Base-by-base conservation (phyloP, 1,140 invertebrate genomes). In the Meloidogyne hapla region DNA sequence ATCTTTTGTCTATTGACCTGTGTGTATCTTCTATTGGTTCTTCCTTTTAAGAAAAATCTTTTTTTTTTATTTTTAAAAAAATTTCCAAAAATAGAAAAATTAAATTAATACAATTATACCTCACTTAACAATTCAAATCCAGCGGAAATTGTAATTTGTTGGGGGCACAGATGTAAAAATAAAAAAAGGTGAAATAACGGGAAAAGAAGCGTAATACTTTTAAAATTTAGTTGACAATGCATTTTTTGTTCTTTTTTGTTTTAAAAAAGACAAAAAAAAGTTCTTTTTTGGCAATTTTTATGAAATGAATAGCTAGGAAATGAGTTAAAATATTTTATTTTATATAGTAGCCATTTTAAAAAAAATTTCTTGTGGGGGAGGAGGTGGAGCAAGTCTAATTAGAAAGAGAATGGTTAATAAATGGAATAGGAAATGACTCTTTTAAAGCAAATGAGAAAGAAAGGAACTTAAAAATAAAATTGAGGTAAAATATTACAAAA, bases 1-100 rank as follows among this genome's bases (percentile, higher is more conserved):
- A 67, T 21, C 65, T n/a, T 67, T 67, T 67, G 65, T 67, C 65
- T 38, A 56, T 56, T 56, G 18, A 56, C 18, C 48, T 56, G 18
- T 56, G 48, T 56, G 48, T 6, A 56, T 56, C 48, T n/a, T n/a
- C 18, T 56, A n/a, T n/a, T 6, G 18, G 48, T 56, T 56, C 48
- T 56, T 56, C 48, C 48, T 56, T 56, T 56, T 12, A 1, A 42
- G 12, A 42, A 42, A 13, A 1, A 42, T 42, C 9, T 42, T 42
- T 42, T 42, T 42, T 3, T 33, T 33, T 33, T 6, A 33, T 33
- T 33, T 33, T n/a, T n/a, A n/a, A 38, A 38, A 38, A 38, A 38
- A 38, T 4, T 42, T 42, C 40, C 9, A 42, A 42, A 42, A 42
- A 42, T 48, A 48, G 4, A 18, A 18, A 48, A 48, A n/a, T 21